A percentile compares a stretch with the other conserved stretches of the same genome.
Conservation (phyloP, 2,888 invertebrate species). For the Eilema sororculum region DNA sequence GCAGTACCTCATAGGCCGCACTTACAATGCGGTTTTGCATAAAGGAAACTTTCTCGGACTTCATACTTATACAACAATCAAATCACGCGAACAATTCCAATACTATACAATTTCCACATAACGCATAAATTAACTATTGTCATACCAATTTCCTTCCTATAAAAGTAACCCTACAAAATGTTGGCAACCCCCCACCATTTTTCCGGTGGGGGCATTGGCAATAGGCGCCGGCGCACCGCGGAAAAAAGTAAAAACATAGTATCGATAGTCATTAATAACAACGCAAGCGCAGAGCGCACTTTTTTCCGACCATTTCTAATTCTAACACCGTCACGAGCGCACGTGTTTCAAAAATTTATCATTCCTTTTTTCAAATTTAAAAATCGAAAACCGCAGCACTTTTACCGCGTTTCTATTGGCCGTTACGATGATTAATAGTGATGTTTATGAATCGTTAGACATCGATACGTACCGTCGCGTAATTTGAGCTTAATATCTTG, state of each 20-base stretch:
- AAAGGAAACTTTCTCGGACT: conserved; percentile 18
- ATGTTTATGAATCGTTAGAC: conserved; percentile 52
- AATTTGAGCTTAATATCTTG: conserved; percentile 41
- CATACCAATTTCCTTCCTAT: conserved; percentile 43
- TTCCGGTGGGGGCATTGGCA: conserved; percentile 76
- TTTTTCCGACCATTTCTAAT: conserved; percentile 82
- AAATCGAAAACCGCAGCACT: conserved; percentile 43
- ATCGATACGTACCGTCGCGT: conserved; percentile 46
- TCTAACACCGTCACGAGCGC: conserved; percentile 67
- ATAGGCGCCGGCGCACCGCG: conserved; percentile 72
- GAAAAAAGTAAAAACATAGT: conserved; percentile 84
- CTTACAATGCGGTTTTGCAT: conserved; percentile 13
- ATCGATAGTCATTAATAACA: conserved; percentile 79
- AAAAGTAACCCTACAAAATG: conserved; percentile 58
- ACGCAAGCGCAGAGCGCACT: conserved; percentile 64
- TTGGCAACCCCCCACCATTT: conserved; percentile 69
- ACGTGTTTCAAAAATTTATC: conserved; percentile 57
- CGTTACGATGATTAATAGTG: conserved; percentile 55
- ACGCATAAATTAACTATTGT: conserved; percentile 32
- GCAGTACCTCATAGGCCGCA: neutral
- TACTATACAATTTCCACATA: conserved; percentile 13
- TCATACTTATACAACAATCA: conserved; percentile 13
- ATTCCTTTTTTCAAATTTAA: conserved; percentile 33
- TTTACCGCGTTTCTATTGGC: conserved; percentile 52
- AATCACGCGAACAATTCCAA: conserved; percentile 29